These are phyloP conservation scores for Myripristis jacobus DNA, from an alignment of 2,797 vertebrate species.

Conservation along the genomic window DNA sequence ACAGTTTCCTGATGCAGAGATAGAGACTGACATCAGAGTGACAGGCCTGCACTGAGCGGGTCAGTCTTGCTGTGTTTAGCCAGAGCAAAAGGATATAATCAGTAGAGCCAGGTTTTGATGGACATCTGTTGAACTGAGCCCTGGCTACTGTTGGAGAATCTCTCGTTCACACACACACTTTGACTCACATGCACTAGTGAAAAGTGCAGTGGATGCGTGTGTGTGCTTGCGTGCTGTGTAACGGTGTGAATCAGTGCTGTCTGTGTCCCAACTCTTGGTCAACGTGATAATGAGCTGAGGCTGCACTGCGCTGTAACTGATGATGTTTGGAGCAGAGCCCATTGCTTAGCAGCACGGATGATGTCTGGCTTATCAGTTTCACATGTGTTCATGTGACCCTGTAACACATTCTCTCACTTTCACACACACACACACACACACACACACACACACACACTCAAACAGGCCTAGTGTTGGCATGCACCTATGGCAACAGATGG, in stretches of 20 bases:
- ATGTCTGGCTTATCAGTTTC: conserved; percentile 43
- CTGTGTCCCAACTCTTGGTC: conserved; percentile 14
- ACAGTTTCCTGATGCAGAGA: conserved; percentile 11
- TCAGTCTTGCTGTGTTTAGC: conserved; percentile 19
- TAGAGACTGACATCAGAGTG: conserved; percentile 5
- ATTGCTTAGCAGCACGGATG: conserved; percentile 27
- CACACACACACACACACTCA: conserved; percentile 2
- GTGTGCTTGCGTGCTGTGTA: background rate
- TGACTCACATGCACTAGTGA: background rate
- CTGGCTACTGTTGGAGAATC: background rate
- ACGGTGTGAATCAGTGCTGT: background rate
- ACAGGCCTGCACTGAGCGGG: no score
- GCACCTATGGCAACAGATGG: conserved; percentile 44
- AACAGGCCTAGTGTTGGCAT: conserved; percentile 5
- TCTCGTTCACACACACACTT: background rate
- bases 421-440: conserved; percentile 4
- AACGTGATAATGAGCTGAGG: conserved; percentile 44
- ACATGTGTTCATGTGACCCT: conserved; percentile 15
- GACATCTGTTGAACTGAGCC: background rate
- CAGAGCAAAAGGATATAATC: conserved; percentile 18
- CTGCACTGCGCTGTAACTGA: conserved; percentile 39
- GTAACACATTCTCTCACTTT: conserved; percentile 16
- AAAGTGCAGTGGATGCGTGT: background rate
- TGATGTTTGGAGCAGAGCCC: conserved; percentile 47
- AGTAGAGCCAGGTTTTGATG: conserved; percentile 10